Conservation (phyloP, 2,113 vertebrate species). For the Picathartes gymnocephalus region DNA sequence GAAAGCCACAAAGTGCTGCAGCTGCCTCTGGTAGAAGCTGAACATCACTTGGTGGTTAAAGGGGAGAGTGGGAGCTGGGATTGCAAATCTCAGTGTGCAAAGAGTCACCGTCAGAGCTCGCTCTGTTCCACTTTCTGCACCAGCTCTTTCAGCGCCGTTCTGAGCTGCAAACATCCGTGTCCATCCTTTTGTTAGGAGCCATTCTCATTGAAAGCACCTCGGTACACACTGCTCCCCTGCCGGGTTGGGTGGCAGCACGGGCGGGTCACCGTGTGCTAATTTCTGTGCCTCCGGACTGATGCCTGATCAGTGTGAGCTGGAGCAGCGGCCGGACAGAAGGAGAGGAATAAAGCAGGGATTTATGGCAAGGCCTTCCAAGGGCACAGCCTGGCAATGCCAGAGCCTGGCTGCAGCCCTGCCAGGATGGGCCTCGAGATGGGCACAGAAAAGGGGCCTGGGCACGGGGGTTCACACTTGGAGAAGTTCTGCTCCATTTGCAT, state of each 20-base stretch:
- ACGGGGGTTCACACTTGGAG: no score
- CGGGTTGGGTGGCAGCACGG: background rate
- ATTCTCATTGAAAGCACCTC: background rate
- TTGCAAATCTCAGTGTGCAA: background rate
- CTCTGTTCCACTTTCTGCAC: background rate
- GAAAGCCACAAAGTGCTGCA: background rate
- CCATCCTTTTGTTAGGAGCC: background rate
- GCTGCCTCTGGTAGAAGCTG: constrained; percentile 4
- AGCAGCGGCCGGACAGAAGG: no score
- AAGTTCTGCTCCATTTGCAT: no score
- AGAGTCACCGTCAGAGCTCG: background rate
- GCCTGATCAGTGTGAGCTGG: no score
- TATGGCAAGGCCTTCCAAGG: no score
- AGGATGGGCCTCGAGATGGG: no score
- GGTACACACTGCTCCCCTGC: background rate
- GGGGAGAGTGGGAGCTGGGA: background rate
- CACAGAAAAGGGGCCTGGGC: no score
- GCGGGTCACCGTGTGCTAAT: background rate
- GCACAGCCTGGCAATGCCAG: no score
- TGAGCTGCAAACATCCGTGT: background rate
- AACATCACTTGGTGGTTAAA: background rate
- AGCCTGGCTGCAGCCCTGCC: no score
- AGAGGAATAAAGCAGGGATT: no score
- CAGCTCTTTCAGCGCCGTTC: background rate
- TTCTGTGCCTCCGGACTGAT: background rate